phyloP scores from a whole-genome alignment of 2,888 invertebrate genomes.

The Drosophila flavopinicola region DNA sequence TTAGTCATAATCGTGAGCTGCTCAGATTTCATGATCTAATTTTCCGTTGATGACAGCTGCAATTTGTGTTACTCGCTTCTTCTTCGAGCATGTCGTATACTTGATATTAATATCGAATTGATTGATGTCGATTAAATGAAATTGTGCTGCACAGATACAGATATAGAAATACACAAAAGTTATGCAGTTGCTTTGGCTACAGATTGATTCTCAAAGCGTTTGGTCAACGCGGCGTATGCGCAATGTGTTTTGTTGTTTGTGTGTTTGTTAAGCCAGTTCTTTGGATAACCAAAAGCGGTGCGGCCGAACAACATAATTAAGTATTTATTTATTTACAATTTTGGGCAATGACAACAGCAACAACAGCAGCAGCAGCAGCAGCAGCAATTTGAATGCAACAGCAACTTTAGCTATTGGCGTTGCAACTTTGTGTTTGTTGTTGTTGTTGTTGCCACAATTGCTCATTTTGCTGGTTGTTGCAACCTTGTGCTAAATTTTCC shows the following conservation, averaged over 20 bases:
- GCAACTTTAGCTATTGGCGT: constrained; percentile 56
- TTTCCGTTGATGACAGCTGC: constrained; percentile 37
- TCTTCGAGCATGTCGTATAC: constrained; percentile 15
- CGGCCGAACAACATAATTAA: constrained; percentile 77
- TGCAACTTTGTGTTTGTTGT: constrained; percentile 58
- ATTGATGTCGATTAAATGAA: constrained; percentile 21
- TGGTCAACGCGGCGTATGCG: constrained; percentile 70
- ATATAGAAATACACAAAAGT: neutral
- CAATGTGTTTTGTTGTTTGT: constrained; percentile 48
- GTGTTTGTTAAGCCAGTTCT: constrained; percentile 59
- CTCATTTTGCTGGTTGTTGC: constrained; percentile 75
- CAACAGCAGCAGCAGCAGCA: constrained; percentile 25
- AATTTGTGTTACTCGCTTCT: constrained; percentile 3
- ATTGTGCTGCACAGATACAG: constrained; percentile 1
- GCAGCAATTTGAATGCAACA: constrained; percentile 63
- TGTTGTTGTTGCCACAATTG: constrained; percentile 75
- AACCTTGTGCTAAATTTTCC: constrained; percentile 81
- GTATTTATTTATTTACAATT: constrained; percentile 80
- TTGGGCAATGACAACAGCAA: constrained; percentile 72
- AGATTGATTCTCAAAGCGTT: constrained; percentile 43
- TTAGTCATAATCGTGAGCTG: constrained; percentile 40
- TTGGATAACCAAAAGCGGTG: constrained; percentile 66
- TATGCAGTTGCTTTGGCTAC: constrained; percentile 17
- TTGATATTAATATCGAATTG: constrained; percentile 12
- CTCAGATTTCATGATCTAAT: constrained; percentile 23